Evolutionary conservation across 1,140 invertebrate species (phyloP).

Genomic region (Brevipalpus yothersi): DNA sequence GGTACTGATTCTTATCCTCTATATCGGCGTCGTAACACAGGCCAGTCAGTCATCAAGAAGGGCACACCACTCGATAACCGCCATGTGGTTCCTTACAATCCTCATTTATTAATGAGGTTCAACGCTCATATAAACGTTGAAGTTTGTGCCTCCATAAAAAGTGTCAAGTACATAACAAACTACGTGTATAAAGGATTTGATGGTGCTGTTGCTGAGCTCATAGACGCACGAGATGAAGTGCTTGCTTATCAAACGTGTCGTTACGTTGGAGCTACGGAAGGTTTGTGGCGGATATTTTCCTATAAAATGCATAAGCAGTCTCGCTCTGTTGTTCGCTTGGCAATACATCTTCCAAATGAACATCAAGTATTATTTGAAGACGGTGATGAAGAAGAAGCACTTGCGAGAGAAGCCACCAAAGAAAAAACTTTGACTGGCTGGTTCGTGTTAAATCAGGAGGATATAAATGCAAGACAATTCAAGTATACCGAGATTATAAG

Average conservation of each 20-base stretch:
- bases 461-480: neutral
- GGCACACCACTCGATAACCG: neutral
- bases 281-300: conserved; percentile 11
- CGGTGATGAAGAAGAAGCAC: conserved; percentile 3
- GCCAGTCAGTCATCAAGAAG: too few species aligned
- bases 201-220: conserved; percentile 6
- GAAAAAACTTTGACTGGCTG: conserved; percentile 3
- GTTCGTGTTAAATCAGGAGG: neutral
- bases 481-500: neutral
- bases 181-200: conserved; percentile 19
- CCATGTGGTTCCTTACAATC: conserved; percentile 11
- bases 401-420: neutral
- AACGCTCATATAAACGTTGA: conserved; percentile 10
- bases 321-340: conserved; percentile 20
- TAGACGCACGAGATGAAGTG: neutral
- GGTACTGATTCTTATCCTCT: conserved; percentile 9
- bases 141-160: conserved; percentile 10
- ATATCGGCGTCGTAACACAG: conserved; percentile 8
- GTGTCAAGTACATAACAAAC: conserved; percentile 17
- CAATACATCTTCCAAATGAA: conserved; percentile 24
- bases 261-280: neutral
- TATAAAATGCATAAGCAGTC: conserved; percentile 14
- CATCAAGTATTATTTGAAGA: conserved; percentile 17
- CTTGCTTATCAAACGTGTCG: neutral
- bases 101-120: conserved; percentile 13